Base-by-base conservation (phyloP, 2,113 vertebrate species). In the Elanoides forficatus region DNA sequence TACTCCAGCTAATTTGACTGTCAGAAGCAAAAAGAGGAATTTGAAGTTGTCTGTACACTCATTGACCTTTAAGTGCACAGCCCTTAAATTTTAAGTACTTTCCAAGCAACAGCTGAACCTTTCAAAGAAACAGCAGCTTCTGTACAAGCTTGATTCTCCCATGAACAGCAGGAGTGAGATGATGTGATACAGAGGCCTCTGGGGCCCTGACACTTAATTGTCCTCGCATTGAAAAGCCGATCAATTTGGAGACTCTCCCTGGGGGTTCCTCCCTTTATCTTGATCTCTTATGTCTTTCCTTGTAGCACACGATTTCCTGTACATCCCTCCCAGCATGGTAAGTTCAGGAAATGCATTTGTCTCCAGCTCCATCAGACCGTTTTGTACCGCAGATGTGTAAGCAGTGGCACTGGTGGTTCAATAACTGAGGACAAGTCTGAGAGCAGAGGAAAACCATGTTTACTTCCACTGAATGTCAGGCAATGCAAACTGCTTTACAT, bases 381-480 rank as follows among this genome's bases (percentile, higher is more conserved):
- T 55, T 10, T n/a, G 36, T 27, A 11, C 17, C 15, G 59, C 34
- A 34, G 60, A 16, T 16, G 38, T 45, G 60, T n/a, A 48, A 89
- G 84, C 60, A 36, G 60, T 2, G 11, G 34, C 89, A 42, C 11
- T 0, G 0, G n/a, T 17, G 38, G 14, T 27, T 87, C 43, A 4
- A 1, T 21, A 40, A 14, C 40, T 0, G 2, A 63, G 68, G 50
- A 68, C 0, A 1, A 71, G 55, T 2, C 42, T 30, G 27, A 10
- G 55, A 71, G 45, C 72, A 32, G 29, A 26, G 15, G 26, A 81
- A 87, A 71, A 9, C 55, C 65, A 3, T 2, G 2, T 36, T 70
- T 71, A 10, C 23, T 63, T 63, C 53, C 81, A 22, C 53, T 16
- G 42, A 23, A 27, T 81, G 40, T 8, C 47, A 7, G 7, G 81